phyloP scores from a whole-genome alignment of 2,113 vertebrate genomes.

The Halichoerus grypus region DNA sequence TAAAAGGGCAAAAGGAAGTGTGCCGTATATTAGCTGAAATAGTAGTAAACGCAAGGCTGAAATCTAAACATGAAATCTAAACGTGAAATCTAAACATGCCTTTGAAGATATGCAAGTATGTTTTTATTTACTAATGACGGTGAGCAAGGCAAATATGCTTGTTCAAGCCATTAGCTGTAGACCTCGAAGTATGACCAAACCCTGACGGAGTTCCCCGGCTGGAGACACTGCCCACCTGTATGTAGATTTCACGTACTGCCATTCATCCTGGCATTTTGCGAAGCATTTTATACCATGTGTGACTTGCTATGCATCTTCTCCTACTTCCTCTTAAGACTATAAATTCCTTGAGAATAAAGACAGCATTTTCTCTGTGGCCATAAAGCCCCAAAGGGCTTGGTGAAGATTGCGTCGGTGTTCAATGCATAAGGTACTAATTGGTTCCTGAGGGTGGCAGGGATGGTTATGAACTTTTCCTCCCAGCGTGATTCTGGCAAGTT shows the following conservation, averaged over 20 bases:
- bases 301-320: background rate
- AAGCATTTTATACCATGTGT: background rate
- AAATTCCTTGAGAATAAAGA: slow-evolving; percentile 66
- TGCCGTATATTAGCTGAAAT: background rate
- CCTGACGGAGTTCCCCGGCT: background rate
- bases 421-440: slow-evolving; percentile 17
- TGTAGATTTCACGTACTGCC: background rate
- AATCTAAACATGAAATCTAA: background rate
- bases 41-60: background rate
- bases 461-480: background rate
- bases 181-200: background rate
- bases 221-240: background rate
- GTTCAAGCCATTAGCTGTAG: background rate
- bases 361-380: slow-evolving; percentile 26
- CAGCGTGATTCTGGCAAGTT: background rate
- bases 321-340: slow-evolving; percentile 18
- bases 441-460: background rate
- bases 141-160: background rate
- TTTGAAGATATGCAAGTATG: background rate
- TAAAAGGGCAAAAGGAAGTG: background rate
- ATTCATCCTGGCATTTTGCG: background rate
- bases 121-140: slow-evolving; percentile 1
- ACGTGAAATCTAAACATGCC: background rate
- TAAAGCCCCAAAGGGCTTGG: background rate
- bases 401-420: slow-evolving; percentile 1